Conservation (phyloP, 2,797 vertebrate genomes). For the Acipenser oxyrinchus region DNA sequence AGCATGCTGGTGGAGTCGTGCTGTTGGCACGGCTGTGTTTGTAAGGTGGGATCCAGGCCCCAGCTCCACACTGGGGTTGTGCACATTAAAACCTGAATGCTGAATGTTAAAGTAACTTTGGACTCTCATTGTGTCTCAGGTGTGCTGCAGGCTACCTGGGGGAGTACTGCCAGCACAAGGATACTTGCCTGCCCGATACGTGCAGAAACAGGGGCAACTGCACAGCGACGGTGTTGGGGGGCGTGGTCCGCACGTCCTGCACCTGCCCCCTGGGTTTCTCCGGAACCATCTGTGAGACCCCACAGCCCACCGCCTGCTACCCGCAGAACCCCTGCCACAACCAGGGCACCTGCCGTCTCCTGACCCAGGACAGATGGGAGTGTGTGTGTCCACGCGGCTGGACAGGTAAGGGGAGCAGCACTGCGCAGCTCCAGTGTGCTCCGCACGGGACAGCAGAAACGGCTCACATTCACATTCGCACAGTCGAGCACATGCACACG, state of each 20-base stretch:
- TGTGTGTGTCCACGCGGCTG: slow-evolving; percentile 74
- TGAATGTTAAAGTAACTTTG: too few relatives aligned
- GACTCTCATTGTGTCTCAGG: slow-evolving; percentile 38
- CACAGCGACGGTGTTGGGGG: slow-evolving; percentile 56
- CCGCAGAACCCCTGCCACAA: slow-evolving; percentile 75
- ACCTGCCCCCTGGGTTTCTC: slow-evolving; percentile 71
- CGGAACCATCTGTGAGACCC: slow-evolving; percentile 69
- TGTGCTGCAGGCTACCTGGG: slow-evolving; percentile 80
- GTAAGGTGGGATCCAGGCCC: too few relatives aligned
- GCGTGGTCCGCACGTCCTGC: slow-evolving; percentile 61
- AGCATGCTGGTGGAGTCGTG: too few relatives aligned
- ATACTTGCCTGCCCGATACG: slow-evolving; percentile 73
- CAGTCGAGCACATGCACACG: too few relatives aligned
- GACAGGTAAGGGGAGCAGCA: slow-evolving; percentile 61
- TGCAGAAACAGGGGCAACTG: slow-evolving; percentile 84
- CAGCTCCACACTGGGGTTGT: too few relatives aligned
- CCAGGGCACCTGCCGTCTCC: slow-evolving; percentile 65
- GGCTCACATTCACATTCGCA: too few relatives aligned
- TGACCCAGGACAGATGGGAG: slow-evolving; percentile 61
- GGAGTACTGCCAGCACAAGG: slow-evolving; percentile 82
- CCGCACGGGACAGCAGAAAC: too few relatives aligned
- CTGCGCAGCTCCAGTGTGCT: too few relatives aligned
- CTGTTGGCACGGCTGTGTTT: too few relatives aligned
- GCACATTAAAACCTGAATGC: too few relatives aligned
- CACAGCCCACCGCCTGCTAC: slow-evolving; percentile 74